A percentile compares a stretch with the other conserved stretches of the same genome.
phyloP scores from a whole-genome alignment of 1,140 invertebrate species.

The Paraescarpia echinospica region DNA sequence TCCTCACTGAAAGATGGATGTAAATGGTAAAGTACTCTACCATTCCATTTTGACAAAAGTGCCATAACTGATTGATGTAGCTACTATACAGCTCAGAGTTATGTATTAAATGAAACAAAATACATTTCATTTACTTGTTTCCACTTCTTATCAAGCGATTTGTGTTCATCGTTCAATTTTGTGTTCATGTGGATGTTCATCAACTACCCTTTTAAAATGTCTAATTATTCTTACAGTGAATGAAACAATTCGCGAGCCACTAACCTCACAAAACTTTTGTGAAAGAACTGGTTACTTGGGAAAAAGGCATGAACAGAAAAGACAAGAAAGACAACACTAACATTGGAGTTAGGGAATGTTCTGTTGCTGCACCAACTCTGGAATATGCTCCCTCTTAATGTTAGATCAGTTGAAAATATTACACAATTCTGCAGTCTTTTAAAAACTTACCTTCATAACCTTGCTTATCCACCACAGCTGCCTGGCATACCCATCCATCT shows the following conservation, averaged over 20 bases:
- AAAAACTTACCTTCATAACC: too few relatives aligned
- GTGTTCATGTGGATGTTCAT: background rate
- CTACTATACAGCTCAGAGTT: background rate
- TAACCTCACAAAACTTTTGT: background rate
- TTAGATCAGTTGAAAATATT: too few relatives aligned
- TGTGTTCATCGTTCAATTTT: background rate
- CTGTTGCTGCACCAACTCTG: too few relatives aligned
- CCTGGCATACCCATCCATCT: too few relatives aligned
- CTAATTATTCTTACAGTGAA: background rate
- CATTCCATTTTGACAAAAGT: background rate
- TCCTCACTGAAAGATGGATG: conserved; percentile 68
- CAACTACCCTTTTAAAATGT: background rate
- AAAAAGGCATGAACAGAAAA: conserved; percentile 12
- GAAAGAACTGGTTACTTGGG: background rate
- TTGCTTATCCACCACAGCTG: too few relatives aligned
- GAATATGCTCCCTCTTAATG: too few relatives aligned
- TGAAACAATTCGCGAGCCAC: background rate
- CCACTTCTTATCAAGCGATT: background rate
- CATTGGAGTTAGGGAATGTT: too few relatives aligned
- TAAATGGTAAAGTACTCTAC: background rate
- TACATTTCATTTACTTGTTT: background rate
- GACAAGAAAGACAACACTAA: too few relatives aligned
- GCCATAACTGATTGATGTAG: background rate
- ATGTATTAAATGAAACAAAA: background rate
- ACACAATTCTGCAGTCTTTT: too few relatives aligned